phyloP scores from a whole-genome alignment of 2,113 vertebrate species.

The Otis tarda region DNA sequence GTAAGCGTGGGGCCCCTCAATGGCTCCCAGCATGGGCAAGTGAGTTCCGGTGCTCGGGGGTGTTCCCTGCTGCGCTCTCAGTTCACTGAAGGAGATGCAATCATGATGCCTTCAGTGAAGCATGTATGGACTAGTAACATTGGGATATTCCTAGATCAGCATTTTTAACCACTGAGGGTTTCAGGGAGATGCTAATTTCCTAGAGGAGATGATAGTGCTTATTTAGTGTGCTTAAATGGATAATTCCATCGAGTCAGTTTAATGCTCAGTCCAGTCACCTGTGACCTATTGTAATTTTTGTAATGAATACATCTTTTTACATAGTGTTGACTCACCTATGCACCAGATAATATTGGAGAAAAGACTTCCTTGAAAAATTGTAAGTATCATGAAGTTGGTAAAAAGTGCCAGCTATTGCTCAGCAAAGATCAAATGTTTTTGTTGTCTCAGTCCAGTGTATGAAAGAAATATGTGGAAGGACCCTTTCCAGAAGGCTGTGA shows the following conservation, averaged over 20 bases:
- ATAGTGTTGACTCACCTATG: neutral
- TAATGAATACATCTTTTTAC: neutral
- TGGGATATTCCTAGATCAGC: neutral
- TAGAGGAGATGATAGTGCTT: neutral
- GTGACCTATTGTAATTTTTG: neutral
- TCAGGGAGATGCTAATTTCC: neutral
- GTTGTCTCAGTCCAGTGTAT: neutral
- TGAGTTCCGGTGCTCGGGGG: neutral
- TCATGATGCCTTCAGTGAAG: neutral
- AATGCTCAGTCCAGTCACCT: neutral
- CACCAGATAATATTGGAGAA: neutral
- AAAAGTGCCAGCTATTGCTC: neutral
- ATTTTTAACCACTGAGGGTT: neutral
- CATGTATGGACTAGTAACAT: neutral
- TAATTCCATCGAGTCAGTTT: neutral
- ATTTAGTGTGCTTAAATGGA: neutral
- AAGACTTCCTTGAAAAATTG: neutral
- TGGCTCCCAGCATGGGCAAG: fast-evolving
- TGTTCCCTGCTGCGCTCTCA: neutral
- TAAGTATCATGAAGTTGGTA: neutral
- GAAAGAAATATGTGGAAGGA: neutral
- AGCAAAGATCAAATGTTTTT: neutral
- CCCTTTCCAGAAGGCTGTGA: neutral
- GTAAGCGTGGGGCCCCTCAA: neutral
- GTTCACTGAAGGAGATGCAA: neutral